Percentiles rank a stretch among this genome's conserved stretches.
phyloP scores from a whole-genome alignment of 1,140 invertebrate genomes.

The Nilaparvata lugens region DNA sequence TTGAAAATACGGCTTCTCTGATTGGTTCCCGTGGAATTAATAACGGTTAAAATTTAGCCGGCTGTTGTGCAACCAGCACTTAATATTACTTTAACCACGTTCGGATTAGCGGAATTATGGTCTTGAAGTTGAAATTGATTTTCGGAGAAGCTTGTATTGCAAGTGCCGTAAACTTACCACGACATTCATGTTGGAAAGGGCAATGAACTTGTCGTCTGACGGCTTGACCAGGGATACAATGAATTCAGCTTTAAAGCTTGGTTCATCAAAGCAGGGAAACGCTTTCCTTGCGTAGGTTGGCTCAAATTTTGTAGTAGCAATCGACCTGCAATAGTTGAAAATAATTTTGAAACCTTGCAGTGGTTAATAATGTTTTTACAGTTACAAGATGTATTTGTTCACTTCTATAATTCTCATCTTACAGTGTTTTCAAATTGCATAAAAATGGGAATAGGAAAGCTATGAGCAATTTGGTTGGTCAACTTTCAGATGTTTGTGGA shows the following conservation, averaged over 20 bases:
- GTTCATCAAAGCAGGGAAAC: constrained; percentile 95
- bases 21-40: too few species aligned
- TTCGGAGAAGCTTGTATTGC: too few species aligned
- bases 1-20: too few species aligned
- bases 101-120: too few species aligned
- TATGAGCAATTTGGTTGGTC: too few species aligned
- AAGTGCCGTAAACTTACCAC: constrained; percentile 29
- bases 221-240: constrained; percentile 66
- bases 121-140: too few species aligned
- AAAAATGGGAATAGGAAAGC: neutral
- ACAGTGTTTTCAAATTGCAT: neutral
- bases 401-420: neutral
- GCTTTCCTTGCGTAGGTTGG: constrained; percentile 84
- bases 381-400: neutral
- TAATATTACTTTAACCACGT: too few species aligned
- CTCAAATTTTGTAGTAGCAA: constrained; percentile 88
- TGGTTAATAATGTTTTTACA: neutral
- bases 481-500: too few species aligned
- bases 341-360: neutral
- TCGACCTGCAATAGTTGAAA: constrained; percentile 45
- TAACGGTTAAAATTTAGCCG: too few species aligned
- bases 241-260: constrained; percentile 83
- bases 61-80: too few species aligned
- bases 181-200: constrained; percentile 69
- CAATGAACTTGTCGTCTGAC: constrained; percentile 46